Evolutionary conservation across 2,797 vertebrate genomes (phyloP), one percentile per base, ranked within the genome.

Genomic region (Amblyopsis hoosieri): DNA sequence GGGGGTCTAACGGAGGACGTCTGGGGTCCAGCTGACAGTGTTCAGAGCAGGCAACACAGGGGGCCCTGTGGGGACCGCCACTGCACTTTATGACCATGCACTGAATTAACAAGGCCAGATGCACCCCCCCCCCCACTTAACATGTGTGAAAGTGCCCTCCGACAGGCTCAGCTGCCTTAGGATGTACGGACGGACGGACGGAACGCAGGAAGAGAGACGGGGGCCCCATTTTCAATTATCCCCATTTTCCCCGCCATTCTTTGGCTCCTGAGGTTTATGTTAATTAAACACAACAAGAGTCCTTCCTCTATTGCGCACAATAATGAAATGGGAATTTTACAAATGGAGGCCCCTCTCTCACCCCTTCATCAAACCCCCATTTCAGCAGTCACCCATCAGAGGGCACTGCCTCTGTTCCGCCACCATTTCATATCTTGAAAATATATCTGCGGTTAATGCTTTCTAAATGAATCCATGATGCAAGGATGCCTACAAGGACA

Each of bases 41-140:
- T 83, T 85, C 74, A 46, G 80, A 82, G 79, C 74, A 64, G 79
- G 71, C 70, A 74, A 29, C 65, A 72, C 72, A 79, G 80, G 68
- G 69, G 46, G 77, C 82, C 83, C 85, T 81, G 84, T 69, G 79
- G 85, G 85, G 85, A 87, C 78, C 73, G 75, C 87, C 82, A 89
- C 90, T 87, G 84, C 82, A 84, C 83, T 92, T 91, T 90, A 91
- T 89, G 89, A 82, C 89, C 89, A 87, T 86, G 85, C 85, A 80
- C 86, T 85, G 88, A 90, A 91, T 92, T 91, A 92, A 92, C 89
- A 74, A 87, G 86, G 88, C 89, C 91, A 90, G 87, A 90, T 90
- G 85, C 80, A 17, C 71, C 77, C 76, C 79, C 45, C 4, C 52
- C 54, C 45, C 71, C 63, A 72, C 87, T 83, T 89, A 85, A 85